Evolutionary conservation across 2,113 vertebrate species (phyloP), one percentile per base, ranked within the genome.

Genomic region (Scomber japonicus): DNA sequence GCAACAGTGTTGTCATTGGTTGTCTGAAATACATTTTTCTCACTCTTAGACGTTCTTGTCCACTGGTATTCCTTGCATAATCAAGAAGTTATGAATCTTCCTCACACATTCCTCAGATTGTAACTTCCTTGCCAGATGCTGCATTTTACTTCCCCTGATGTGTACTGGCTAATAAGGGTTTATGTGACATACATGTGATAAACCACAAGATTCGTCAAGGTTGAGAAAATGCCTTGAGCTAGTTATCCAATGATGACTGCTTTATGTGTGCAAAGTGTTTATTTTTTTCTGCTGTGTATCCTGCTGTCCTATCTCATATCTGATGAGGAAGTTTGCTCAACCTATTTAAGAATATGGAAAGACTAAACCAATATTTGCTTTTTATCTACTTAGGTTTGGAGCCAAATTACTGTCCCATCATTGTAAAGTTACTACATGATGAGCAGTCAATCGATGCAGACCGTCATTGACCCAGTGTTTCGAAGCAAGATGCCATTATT

Each of bases 401-500:
- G 76, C 48, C 49, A 56, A 31, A 73, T 75, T 59, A 49, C 54
- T 71, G 50, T 35, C 78, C 63, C 54, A 68, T 60, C 66, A 67
- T 56, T 79, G 53, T 53, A 85, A 76, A 71, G 53, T 67, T 60
- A 46, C 76, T 35, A 90, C 76, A 88, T 54, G 60, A 98, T 97
- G 97, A 96, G 93, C 14, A 95, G 92, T 13, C 96, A 97, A 65
- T 90, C 91, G 0, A 90, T 64, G 12, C 79, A 84, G 67, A 94
- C 91, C 57, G 11, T 94, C 0, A 56, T 87, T 80, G 93, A 96
- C 24, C 84, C 95, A 0, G 10, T 93, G 82, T 84, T 93, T 51
- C 93, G 89, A 67, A 90, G 68, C 81, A 97, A 96, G 78, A 93
- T 96, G 78, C 95, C 96, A 68, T 94, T 94, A 11, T 83, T 94